A percentile compares a stretch with the other conserved stretches of the same genome.
Evolutionary conservation across 2,888 invertebrate species (phyloP).

Genomic region (Bhutanitis thaidina): DNA sequence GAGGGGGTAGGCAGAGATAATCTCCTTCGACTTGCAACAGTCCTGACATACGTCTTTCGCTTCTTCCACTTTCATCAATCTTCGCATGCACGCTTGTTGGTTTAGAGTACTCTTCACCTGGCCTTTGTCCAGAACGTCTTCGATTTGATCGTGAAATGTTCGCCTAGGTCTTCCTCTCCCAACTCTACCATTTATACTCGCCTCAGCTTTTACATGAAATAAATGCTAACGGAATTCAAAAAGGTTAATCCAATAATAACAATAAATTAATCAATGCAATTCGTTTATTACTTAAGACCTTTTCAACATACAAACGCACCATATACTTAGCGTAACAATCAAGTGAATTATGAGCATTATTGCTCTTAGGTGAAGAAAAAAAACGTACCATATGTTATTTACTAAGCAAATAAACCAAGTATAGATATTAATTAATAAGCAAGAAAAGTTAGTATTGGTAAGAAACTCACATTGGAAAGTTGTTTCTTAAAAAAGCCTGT

Average conservation of each 20-base stretch:
- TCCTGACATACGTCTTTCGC: too few relatives aligned
- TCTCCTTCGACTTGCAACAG: too few relatives aligned
- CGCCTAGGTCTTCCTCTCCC: too few relatives aligned
- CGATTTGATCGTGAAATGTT: too few relatives aligned
- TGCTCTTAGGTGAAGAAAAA: constrained; percentile 35
- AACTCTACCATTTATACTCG: too few relatives aligned
- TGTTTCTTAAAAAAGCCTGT: constrained; percentile 26
- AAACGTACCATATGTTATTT: constrained; percentile 16
- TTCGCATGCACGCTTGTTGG: too few relatives aligned
- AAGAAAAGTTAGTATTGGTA: constrained; percentile 11
- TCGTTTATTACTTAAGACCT: constrained; percentile 67
- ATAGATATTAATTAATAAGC: neutral
- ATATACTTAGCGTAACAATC: constrained; percentile 72
- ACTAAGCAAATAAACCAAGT: constrained; percentile 12
- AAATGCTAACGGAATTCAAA: too few relatives aligned
- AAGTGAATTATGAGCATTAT: constrained; percentile 39
- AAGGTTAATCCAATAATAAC: constrained; percentile 17
- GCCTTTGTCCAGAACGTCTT: too few relatives aligned
- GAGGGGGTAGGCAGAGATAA: too few relatives aligned
- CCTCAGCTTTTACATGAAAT: too few relatives aligned
- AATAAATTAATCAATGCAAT: constrained; percentile 62
- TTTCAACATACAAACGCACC: constrained; percentile 75
- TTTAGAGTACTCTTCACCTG: too few relatives aligned
- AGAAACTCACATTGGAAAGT: constrained; percentile 17
- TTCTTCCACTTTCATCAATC: too few relatives aligned